Base-by-base conservation (phyloP, 2,888 invertebrate species). In the Caenorhabditis uteleia region DNA sequence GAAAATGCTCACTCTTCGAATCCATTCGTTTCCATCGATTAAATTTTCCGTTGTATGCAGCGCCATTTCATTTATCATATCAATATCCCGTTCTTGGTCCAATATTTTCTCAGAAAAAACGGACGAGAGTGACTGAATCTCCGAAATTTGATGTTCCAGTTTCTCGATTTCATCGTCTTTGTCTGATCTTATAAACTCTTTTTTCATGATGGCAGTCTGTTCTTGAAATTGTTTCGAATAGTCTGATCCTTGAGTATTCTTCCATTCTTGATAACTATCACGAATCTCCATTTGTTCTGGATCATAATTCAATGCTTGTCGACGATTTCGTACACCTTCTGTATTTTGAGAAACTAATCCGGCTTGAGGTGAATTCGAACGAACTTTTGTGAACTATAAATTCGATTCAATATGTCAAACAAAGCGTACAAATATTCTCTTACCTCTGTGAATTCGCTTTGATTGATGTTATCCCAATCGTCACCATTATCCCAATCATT, bases 1-100 rank as follows among this genome's bases (percentile, higher is more conserved):
- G 86, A 86, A 86, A 95, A n/a, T n/a, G n/a, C n/a, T n/a, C n/a
- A n/a, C n/a, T n/a, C n/a, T 91, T 71, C 94, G 88, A 49, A 98
- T 92, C 85, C 95, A 94, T 81, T 95, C 94, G 85, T 98, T 98
- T 1, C 93, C 97, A 85, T 92, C 92, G 82, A 90, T 91, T 16
- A 98, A 90, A 85, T 95, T 95, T 85, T 95, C 95, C 1, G 95
- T 94, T 0, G 95, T 89, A 0, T 92, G 91, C 20, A 93, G 89
- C 1, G 95, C 92, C 6, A 91, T 90, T 51, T 90, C 91, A 33
- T 91, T 89, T 84, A 98, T 90, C 72, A 91, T 87, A 77, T 95
- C 93, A 73, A 98, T 91, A 78, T 94, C 93, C 79, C 90, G 90
- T 82, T 95, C 94, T 46, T 82, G 82, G 23, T 79, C 77, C 49